phyloP scores from a whole-genome alignment of 2,113 vertebrate genomes.

The Puma concolor region DNA sequence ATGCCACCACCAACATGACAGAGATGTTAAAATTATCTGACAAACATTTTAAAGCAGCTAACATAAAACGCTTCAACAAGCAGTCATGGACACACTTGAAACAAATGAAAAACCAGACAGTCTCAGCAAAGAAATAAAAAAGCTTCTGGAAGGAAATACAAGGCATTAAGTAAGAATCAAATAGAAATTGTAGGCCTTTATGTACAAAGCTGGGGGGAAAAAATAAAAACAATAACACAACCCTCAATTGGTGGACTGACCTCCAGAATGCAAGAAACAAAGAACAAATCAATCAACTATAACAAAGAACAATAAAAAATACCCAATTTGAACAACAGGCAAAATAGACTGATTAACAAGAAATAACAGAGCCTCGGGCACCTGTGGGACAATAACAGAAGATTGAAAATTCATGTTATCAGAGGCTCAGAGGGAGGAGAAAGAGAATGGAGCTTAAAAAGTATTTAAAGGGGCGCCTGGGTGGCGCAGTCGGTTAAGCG shows the following conservation, averaged over 20 bases:
- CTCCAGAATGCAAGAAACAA: neutral
- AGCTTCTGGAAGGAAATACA: neutral
- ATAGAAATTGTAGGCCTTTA: neutral
- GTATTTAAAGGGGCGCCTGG: too few relatives aligned
- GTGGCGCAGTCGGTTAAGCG: too few relatives aligned
- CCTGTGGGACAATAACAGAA: neutral
- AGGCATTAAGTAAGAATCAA: neutral
- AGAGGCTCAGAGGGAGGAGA: neutral
- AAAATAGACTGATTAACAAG: neutral
- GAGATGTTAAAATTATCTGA: neutral
- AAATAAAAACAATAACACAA: neutral
- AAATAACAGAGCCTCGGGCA: neutral
- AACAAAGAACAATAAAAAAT: neutral
- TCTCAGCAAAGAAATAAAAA: neutral
- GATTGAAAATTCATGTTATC: neutral
- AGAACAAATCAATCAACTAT: neutral
- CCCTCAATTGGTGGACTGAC: neutral
- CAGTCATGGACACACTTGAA: neutral
- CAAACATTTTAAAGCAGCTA: neutral
- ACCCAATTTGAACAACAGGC: neutral
- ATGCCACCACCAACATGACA: neutral
- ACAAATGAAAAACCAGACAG: neutral
- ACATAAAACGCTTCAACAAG: neutral
- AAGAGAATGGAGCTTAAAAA: neutral
- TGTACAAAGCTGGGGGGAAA: neutral